Base-by-base conservation (phyloP, 2,888 invertebrate genomes). In the Polydrusus tereticollis region DNA sequence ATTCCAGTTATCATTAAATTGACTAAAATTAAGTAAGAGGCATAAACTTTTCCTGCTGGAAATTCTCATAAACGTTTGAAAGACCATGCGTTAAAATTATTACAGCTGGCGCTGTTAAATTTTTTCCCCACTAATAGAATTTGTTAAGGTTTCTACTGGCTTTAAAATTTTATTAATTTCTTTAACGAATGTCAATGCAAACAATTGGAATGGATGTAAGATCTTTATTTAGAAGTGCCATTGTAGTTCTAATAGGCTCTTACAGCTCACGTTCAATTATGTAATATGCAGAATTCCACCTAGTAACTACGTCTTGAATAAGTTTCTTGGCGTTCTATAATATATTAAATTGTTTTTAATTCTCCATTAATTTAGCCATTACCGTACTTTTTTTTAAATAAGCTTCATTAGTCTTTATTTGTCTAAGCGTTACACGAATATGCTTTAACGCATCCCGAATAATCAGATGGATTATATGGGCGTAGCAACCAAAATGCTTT, bases 381-480 rank as follows among this genome's bases (percentile, higher is more conserved):
- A 60, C 78, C 47, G 63, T 73, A 41, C 79, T 81, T 63, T 77
- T 73, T 72, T 77, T 79, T 52, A 81, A 80, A 74, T 79, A 75
- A 1, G 36, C 41, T 1, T 79, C 77, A 33, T 78, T 72, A 12
- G 14, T 55, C 52, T 74, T 77, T 16, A 78, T 60, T 72, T 79
- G 78, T 18, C 73, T 55, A 6, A 74, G 5, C 10, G 58, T 57
- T 12, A 10, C 58, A 0, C 36, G n/a, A 18, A 65, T 38, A 8
- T 16, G 14, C 60, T 74, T 70, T 36, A 78, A 62, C 14, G 64
- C 57, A 73, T 77, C 74, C 43, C 74, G 64, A 10, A 72, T 77
- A 36, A 78, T 74, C 65, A 79, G 73, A 72, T 80, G 80, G n/a
- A 80, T n/a, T 0, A 77, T 79, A 69, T 81, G 80, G 0, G 79